Conservation (phyloP, 2,888 invertebrate species). For the Scrobipalpa costella region DNA sequence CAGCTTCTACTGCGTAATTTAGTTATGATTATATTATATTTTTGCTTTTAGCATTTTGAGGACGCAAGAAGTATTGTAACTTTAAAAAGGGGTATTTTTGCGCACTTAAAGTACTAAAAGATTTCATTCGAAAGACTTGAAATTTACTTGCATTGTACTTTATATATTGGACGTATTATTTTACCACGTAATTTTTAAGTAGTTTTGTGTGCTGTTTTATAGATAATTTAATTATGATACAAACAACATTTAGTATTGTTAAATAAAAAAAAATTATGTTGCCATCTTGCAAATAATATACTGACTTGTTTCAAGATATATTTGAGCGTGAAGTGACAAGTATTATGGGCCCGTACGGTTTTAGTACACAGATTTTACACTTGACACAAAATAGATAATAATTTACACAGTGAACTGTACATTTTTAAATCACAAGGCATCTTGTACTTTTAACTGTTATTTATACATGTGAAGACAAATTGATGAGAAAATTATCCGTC, state of each 20-base stretch:
- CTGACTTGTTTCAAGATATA: background rate
- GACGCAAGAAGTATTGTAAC: background rate
- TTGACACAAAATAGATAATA: background rate
- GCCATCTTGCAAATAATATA: background rate
- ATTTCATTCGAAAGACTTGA: background rate
- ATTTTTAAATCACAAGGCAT: background rate
- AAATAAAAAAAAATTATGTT: too few relatives aligned
- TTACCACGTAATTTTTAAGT: background rate
- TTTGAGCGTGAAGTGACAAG: background rate
- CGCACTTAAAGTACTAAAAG: background rate
- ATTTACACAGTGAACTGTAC: conserved; percentile 3
- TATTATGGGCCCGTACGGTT: background rate
- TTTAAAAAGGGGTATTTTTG: background rate
- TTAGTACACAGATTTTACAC: background rate
- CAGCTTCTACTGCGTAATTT: background rate
- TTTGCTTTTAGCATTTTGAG: background rate
- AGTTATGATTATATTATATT: background rate
- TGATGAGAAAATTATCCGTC: conserved; percentile 5
- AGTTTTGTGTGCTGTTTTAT: conserved; percentile 10
- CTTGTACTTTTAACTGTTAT: background rate
- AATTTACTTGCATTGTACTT: background rate
- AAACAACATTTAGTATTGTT: background rate
- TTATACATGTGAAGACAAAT: background rate
- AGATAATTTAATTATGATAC: background rate
- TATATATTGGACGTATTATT: background rate